Evolutionary conservation across 2,113 vertebrate genomes (phyloP), one percentile per base, ranked within the genome.

Genomic region (Boleophthalmus pectinirostris): DNA sequence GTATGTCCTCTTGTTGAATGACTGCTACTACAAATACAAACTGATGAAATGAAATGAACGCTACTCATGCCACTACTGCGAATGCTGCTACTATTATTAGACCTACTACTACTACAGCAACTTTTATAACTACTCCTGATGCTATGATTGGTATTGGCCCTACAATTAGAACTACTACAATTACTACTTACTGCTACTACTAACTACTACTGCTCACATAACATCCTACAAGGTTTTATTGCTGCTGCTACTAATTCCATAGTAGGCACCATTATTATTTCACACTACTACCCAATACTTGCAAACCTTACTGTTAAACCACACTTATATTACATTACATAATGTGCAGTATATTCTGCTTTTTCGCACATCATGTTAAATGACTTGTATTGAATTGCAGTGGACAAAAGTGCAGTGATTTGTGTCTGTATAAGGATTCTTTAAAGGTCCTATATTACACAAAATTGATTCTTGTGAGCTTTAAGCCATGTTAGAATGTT

Each of bases 1-100:
- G 18, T 35, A 43, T 18, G 5, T 33, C 6, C 18, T 71, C 16
- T 83, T 46, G 70, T 77, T 77, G 70, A 68, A 69, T 4, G 47
- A 66, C 72, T 61, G 58, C 25, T 33, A 61, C 56, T 25, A 58
- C 56, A 12, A 23, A 58, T 5, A 58, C 21, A 25, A 58, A 58
- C 23, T 25, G 56, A 25, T 58, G 23, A 25, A 15, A 25, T 58
- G 23, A 25, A 15, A 58, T 10, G 24, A 25, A 24, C 24, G 5
- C 56, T 58, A 12, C 23, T 61, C 58, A 33, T 33, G 16, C 24
- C 1, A 33, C 25, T 33, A 61, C 58, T 61, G 25, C 15, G 16
- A 15, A 5, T 60, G 23, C 57, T 25, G 6, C 57, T 60, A 29
- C 58, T 33, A 61, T 33, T 18, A 29, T 61, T 61, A 61, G 15